Conservation (phyloP, 2,888 invertebrate genomes). For the Congeria kusceri region DNA sequence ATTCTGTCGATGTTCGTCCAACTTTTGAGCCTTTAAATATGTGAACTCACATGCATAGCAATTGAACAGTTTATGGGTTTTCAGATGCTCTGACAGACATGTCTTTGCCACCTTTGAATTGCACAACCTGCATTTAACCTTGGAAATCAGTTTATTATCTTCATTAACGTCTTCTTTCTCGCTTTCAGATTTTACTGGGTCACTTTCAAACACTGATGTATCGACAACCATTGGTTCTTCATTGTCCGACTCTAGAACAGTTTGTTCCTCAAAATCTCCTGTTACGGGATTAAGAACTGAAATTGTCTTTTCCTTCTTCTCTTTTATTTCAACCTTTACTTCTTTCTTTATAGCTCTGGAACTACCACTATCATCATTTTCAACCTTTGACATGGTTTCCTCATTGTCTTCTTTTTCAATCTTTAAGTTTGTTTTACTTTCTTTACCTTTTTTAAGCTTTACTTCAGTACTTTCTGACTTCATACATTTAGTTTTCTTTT, state of each 20-base stretch:
- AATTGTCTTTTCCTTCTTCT: slow-evolving; percentile 2
- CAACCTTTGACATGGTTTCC: not conserved
- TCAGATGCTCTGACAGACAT: slow-evolving; percentile 35
- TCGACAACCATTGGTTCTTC: slow-evolving; percentile 31
- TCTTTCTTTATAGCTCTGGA: not conserved
- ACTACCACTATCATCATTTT: not conserved
- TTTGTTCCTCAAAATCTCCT: slow-evolving; percentile 51
- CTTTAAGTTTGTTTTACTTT: not conserved
- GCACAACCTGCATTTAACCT: slow-evolving; percentile 50
- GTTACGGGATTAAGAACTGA: slow-evolving; percentile 56
- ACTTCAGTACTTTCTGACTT: slow-evolving; percentile 5
- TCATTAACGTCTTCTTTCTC: slow-evolving; percentile 16
- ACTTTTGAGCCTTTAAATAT: slow-evolving; percentile 36
- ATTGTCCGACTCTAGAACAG: slow-evolving; percentile 41
- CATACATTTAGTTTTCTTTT: not conserved
- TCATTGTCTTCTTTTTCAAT: too few relatives aligned
- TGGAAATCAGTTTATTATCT: slow-evolving; percentile 11
- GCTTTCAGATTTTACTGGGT: slow-evolving; percentile 13
- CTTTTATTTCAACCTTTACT: slow-evolving; percentile 6
- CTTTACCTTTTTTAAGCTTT: not conserved
- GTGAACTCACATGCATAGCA: slow-evolving; percentile 51
- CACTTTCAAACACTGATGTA: slow-evolving; percentile 29
- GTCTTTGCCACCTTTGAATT: slow-evolving; percentile 45
- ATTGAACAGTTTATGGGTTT: slow-evolving; percentile 39
- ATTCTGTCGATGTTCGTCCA: slow-evolving; percentile 28